These are phyloP conservation scores for Celastrina argiolus DNA, from an alignment of 2,888 invertebrate species.

Conservation along the genomic window DNA sequence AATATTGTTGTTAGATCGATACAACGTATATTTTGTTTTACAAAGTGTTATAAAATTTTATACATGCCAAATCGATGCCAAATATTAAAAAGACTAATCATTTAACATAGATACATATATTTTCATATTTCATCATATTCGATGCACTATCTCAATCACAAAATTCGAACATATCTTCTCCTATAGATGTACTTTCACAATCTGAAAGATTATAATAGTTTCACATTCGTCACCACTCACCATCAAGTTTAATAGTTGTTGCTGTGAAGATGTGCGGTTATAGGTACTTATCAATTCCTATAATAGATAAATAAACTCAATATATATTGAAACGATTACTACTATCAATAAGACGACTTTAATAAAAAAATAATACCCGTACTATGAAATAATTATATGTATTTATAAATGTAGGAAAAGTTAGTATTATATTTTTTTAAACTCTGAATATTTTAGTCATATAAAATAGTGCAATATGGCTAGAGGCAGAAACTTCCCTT, in stretches of 20 bases:
- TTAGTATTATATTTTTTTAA: background rate
- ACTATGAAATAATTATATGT: background rate
- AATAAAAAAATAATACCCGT: background rate
- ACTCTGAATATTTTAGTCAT: background rate
- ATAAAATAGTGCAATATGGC: too few relatives aligned
- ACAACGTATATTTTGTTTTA: conserved; percentile 21
- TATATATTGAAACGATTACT: too few relatives aligned
- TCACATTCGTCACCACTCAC: background rate
- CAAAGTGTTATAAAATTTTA: conserved; percentile 23
- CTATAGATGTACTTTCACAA: background rate
- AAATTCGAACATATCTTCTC: conserved; percentile 13
- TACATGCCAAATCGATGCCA: conserved; percentile 64
- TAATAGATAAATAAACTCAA: too few relatives aligned
- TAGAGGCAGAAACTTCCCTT: too few relatives aligned
- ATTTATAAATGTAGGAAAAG: background rate
- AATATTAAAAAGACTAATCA: conserved; percentile 46
- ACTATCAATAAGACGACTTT: background rate
- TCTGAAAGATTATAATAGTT: too few relatives aligned
- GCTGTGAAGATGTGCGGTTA: too few relatives aligned
- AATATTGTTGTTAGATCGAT: background rate
- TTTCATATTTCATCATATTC: conserved; percentile 24
- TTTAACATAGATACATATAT: conserved; percentile 23
- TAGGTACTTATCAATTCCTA: too few relatives aligned
- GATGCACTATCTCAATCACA: background rate
- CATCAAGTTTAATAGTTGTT: background rate